Base-by-base conservation (phyloP, 2,797 vertebrate species). In the Silurus aristotelis region DNA sequence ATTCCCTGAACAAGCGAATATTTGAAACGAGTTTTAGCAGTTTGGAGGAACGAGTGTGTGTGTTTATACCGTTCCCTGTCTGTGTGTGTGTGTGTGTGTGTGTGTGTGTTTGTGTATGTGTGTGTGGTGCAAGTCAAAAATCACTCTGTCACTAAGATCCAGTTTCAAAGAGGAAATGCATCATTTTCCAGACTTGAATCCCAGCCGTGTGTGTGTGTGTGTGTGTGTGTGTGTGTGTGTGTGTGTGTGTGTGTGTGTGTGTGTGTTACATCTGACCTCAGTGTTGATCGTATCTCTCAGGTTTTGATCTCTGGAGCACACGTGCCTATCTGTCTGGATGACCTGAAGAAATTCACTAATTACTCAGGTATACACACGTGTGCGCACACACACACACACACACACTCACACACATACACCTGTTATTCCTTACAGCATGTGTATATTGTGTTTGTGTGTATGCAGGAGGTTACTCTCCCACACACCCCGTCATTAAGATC, bases 221-320 rank as follows among this genome's bases (percentile, higher is more conserved):
- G 6, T 63, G 20, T 64, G 22, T 25, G 20, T 64, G 8, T 64
- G 61, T 64, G 22, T 64, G 63, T 64, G n/a, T 64, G 63, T 64
- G n/a, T 64, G 63, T 64, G 63, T 64, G 63, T 64, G 63, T 64
- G 63, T 64, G 63, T 27, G 63, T 27, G 64, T 6, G 31, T 8
- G 13, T 17, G n/a, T 6, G 43, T 22, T 14, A 22, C 56, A 7
- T 52, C 4, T 52, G 61, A 81, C 19, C 17, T 6, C 56, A 1
- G 0, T 52, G 70, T 52, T 56, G 14, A 56, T 55, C 0, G 31
- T 6, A 43, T 8, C 56, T 75, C 0, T 61, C 83, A 99, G 98
- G 97, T 99, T 88, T 92, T 99, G 92, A 97, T 99, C 92, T 99
- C 98, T 83, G 98, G 98, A 86, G 98, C 98, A 75, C 97, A 96